phyloP scores from a whole-genome alignment of 2,888 invertebrate genomes.

The Psylliodes chrysocephalus region DNA sequence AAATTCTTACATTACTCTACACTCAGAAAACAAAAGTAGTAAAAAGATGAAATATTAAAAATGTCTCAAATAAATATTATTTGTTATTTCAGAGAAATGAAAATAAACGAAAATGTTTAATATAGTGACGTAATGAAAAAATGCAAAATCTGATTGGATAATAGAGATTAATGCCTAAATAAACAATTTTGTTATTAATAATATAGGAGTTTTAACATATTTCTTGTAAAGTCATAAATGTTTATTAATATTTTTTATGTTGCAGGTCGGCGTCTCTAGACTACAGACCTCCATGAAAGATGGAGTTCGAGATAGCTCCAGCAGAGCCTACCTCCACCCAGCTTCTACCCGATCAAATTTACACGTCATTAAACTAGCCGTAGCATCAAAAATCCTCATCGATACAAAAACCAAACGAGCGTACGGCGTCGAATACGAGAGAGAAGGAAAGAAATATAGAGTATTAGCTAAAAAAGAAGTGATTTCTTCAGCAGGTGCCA shows the following conservation, averaged over 20 bases:
- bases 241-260: conserved; percentile 3
- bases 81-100: no score
- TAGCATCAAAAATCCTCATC: conserved; percentile 65
- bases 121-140: no score
- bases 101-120: no score
- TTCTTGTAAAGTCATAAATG: no score
- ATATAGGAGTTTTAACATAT: no score
- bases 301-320: conserved; percentile 66
- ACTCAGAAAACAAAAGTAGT: no score
- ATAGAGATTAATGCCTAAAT: no score
- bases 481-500: conserved; percentile 72
- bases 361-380: conserved; percentile 66
- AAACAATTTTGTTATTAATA: no score
- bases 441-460: conserved; percentile 51
- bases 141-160: no score
- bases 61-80: no score
- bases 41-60: no score
- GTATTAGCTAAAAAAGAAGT: conserved; percentile 67
- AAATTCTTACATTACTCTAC: no score
- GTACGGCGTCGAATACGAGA: conserved; percentile 64
- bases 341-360: conserved; percentile 65
- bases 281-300: conserved; percentile 67
- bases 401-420: conserved; percentile 62
- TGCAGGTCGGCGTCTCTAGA: conserved; percentile 67
- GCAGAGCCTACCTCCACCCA: conserved; percentile 67